Evolutionary conservation across 2,888 invertebrate genomes (phyloP), one percentile per base, ranked within the genome.

Genomic region (Odontothrips loti): DNA sequence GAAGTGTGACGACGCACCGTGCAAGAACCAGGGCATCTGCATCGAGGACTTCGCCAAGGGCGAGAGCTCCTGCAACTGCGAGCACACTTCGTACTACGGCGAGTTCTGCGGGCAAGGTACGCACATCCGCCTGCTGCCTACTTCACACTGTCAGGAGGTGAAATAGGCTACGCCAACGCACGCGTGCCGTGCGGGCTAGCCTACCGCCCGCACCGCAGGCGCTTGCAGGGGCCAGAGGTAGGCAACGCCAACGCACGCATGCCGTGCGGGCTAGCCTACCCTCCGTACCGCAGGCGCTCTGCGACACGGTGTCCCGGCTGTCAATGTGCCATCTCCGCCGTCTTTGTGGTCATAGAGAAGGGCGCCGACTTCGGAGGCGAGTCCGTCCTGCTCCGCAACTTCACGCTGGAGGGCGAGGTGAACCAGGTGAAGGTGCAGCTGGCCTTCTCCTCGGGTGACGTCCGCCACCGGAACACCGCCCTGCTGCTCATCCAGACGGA

Each of bases 321-420:
- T 6, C 47, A 47, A 68, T 79, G 47, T 12, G 23, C 78, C 47
- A 27, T 63, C 6, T 34, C 63, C 47, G 17, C 12, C 0, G 79
- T 47, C 8, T 11, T 81, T 82, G n/a, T 82, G 80, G 79, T 80
- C 84, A 47, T 83, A 88, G 96, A 96, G 86, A 95, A 95, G 86
- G 96, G 95, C 0, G 96, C 96, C 0, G 95, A 95, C 85, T 96
- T 96, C 84, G 94, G 94, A 84, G 96, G 96, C 0, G 95, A 95
- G 86, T 95, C 96, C 27, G 93, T 93, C 82, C 87, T 96, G 68
- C 93, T 94, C 85, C 90, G 95, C 80, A 93, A 93, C 85, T 95
- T 95, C 86, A 90, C 92, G 9, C 87, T 94, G 15, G 90, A 91
- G 82, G 93, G 92, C 8, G 91, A 92, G 80, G 93, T 96, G 1